Conservation (phyloP, 2,113 vertebrate genomes). For the Neotoma lepida region DNA sequence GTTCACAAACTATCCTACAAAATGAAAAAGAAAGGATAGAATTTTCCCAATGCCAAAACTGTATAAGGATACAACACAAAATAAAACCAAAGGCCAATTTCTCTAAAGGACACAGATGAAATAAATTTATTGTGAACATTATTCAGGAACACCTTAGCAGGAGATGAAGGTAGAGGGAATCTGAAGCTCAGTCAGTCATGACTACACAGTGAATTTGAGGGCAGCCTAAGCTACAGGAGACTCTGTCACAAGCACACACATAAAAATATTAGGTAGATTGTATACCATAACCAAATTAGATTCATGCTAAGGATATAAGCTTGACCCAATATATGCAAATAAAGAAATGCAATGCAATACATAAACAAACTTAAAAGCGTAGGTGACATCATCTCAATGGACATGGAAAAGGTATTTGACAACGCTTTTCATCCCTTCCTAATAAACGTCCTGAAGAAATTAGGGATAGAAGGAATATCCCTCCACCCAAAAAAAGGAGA, state of each 20-base stretch:
- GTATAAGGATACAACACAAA: neutral
- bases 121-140: neutral
- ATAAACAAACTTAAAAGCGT: neutral
- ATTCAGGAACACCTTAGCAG: neutral
- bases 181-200: neutral
- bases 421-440: neutral
- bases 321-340: neutral
- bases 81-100: neutral
- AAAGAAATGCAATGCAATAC: neutral
- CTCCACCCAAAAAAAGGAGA: too few relatives aligned
- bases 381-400: neutral
- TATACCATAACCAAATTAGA: neutral
- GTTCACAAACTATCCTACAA: neutral
- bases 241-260: neutral
- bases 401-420: neutral
- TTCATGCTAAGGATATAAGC: neutral
- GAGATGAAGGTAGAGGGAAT: neutral
- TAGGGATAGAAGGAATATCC: neutral
- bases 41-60: neutral
- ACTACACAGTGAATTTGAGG: neutral
- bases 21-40: neutral
- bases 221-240: fast-evolving
- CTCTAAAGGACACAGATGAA: neutral
- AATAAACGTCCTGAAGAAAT: neutral
- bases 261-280: neutral